Evolutionary conservation across 2,113 vertebrate genomes (phyloP).

Genomic region (Nanger granti): DNA sequence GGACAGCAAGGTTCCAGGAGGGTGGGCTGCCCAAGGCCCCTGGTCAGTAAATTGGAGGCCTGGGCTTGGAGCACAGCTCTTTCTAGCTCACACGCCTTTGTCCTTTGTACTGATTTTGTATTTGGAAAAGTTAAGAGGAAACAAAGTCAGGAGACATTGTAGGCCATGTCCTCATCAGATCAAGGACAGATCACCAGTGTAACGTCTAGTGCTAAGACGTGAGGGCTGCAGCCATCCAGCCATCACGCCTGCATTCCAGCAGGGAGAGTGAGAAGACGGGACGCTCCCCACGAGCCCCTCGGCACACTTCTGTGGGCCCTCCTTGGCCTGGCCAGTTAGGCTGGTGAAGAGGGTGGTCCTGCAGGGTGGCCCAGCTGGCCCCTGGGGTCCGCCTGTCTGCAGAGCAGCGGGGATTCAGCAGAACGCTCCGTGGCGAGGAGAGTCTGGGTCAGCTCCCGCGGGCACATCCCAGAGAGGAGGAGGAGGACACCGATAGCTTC

Average conservation of each 20-base stretch:
- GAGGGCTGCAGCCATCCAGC: not conserved
- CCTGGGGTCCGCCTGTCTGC: rapidly evolving
- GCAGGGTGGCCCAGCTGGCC: not conserved
- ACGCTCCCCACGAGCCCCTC: not conserved
- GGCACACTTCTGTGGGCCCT: not conserved
- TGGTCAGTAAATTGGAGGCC: rapidly evolving
- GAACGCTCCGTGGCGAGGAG: rapidly evolving
- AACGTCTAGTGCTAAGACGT: rapidly evolving
- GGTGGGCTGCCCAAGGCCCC: not conserved
- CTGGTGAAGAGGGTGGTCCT: rapidly evolving
- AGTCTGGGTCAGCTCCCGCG: rapidly evolving
- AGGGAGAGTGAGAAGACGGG: not conserved
- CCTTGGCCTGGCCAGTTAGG: not conserved
- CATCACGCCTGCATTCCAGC: not conserved
- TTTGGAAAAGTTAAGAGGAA: not conserved
- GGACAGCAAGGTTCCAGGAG: too few relatives aligned
- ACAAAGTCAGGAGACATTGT: not conserved
- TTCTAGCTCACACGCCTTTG: rapidly evolving
- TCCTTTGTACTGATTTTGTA: too few relatives aligned
- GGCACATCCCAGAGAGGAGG: not conserved
- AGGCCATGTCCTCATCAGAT: rapidly evolving
- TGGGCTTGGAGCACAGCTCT: not conserved
- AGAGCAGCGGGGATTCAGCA: not conserved
- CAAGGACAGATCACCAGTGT: not conserved
- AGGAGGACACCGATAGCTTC: not conserved